Evolutionary conservation across 2,888 invertebrate species (phyloP), one percentile per base, ranked within the genome.

Genomic region (Eucera pruinosa): DNA sequence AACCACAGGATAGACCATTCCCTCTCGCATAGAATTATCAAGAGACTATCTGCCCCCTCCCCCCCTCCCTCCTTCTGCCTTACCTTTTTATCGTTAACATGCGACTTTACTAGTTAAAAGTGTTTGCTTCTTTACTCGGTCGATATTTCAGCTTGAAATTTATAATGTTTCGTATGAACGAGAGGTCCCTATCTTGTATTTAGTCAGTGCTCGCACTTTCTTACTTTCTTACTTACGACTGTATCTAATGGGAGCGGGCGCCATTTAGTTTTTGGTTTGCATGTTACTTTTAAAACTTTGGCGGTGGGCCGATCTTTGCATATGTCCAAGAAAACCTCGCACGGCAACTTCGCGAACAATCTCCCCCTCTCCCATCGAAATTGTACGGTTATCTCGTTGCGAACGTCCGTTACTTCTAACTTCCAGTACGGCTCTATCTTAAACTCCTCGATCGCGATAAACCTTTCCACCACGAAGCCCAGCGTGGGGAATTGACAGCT

Each of bases 401-500:
- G 94, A 48, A 94, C 95, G 89, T 98, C 97, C 58, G 94, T 94
- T 66, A 98, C 98, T 95, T 95, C 96, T 55, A 99, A 95, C 92
- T 97, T 98, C 99, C 99, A 99, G 93, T 99, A 99, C 4, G 95
- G 94, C 93, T 99, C 99, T 0, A 97, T 94, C 9, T 98, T 95
- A 93, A 99, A 99, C 80, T 95, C 95, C 91, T 98, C 96, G 55
- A 98, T 96, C 27, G 98, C 97, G 90, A 98, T 96, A 91, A 97
- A 99, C 62, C 99, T 94, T 92, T 99, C 98, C 0, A 98, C 99
- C n/a, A 99, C 99, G 94, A 99, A 99, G 1, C 99, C 99, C n/a
- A 99, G 93, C 0, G 99, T 99, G 5, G 99, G 99, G 92, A 99
- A 99, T 93, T 99, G 99, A 90, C 99, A 99, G 72, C 98, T 98